phyloP scores from a whole-genome alignment of 2,888 invertebrate genomes.

The Mesorhabditis sp. region DNA sequence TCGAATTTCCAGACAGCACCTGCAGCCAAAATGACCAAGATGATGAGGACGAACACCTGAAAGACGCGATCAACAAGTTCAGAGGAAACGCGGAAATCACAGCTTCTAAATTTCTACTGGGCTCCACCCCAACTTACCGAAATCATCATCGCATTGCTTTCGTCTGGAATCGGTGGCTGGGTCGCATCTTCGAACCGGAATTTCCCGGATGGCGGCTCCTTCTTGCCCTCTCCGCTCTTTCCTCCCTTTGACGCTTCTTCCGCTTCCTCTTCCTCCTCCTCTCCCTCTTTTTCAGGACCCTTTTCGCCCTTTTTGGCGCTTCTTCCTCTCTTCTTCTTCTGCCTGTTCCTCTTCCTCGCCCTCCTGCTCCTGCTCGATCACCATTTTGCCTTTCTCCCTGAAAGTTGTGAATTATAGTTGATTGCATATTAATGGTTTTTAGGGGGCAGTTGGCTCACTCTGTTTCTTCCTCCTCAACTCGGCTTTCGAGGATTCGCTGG shows the following conservation, averaged over 20 bases:
- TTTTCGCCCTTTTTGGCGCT: slow-evolving; percentile 20
- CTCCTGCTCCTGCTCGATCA: slow-evolving; percentile 33
- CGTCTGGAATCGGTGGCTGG: slow-evolving; percentile 43
- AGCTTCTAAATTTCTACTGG: neutral
- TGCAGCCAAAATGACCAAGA: slow-evolving; percentile 53
- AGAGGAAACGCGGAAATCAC: too few relatives aligned
- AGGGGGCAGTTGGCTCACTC: slow-evolving; percentile 8
- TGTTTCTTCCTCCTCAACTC: neutral
- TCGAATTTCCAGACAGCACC: slow-evolving; percentile 56
- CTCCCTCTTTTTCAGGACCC: slow-evolving; percentile 18
- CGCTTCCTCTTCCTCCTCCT: slow-evolving; percentile 17
- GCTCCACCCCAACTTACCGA: neutral
- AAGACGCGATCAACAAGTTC: too few relatives aligned
- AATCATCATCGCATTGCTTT: slow-evolving; percentile 43
- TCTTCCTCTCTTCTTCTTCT: slow-evolving; percentile 25
- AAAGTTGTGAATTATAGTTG: neutral
- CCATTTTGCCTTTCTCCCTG: slow-evolving; percentile 12
- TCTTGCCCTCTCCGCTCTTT: slow-evolving; percentile 22
- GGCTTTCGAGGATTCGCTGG: slow-evolving; percentile 27
- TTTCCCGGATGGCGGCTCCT: neutral
- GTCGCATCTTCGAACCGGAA: slow-evolving; percentile 47
- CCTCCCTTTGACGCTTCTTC: slow-evolving; percentile 14
- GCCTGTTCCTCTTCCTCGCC: slow-evolving; percentile 24
- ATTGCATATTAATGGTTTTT: slow-evolving; percentile 22
- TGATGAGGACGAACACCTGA: slow-evolving; percentile 52